A percentile compares a stretch with the other conserved stretches of the same genome.
Evolutionary conservation across 1,140 invertebrate genomes (phyloP).

Genomic region (Drosophila ogumai): DNA sequence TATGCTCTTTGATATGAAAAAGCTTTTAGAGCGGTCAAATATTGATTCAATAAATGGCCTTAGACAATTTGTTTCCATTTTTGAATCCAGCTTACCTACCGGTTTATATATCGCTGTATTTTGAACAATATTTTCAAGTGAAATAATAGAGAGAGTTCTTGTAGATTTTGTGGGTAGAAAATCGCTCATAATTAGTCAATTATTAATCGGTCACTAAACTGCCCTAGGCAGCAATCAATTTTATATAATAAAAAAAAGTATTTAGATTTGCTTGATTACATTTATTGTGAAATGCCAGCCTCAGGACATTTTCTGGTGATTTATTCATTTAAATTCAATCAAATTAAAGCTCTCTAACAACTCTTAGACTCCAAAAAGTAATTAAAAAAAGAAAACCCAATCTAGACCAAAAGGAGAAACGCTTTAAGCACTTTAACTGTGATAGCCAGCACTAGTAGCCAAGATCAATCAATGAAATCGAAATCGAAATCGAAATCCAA

Average conservation of each 20-base stretch:
- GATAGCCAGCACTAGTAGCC: conserved; percentile 50
- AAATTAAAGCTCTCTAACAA: neutral
- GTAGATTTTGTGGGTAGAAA: conserved; percentile 4
- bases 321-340: neutral
- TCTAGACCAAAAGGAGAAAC: conserved; percentile 25
- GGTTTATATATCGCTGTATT: neutral
- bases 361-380: neutral
- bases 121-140: neutral
- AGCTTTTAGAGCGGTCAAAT: conserved; percentile 2
- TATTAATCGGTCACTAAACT: conserved; percentile 1
- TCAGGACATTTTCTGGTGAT: neutral
- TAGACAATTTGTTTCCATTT: neutral
- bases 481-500: conserved; percentile 21
- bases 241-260: neutral
- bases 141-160: neutral
- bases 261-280: neutral
- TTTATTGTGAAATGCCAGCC: conserved; percentile 1
- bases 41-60: neutral
- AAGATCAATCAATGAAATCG: conserved; percentile 21
- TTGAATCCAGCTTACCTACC: neutral
- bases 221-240: neutral
- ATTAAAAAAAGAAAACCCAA: neutral
- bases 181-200: neutral
- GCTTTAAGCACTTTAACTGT: conserved; percentile 55
- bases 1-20: conserved; percentile 20